Percentiles rank a stretch among this genome's conserved stretches.
phyloP scores from a whole-genome alignment of 2,888 invertebrate genomes.

The Hemaris fuciformis region DNA sequence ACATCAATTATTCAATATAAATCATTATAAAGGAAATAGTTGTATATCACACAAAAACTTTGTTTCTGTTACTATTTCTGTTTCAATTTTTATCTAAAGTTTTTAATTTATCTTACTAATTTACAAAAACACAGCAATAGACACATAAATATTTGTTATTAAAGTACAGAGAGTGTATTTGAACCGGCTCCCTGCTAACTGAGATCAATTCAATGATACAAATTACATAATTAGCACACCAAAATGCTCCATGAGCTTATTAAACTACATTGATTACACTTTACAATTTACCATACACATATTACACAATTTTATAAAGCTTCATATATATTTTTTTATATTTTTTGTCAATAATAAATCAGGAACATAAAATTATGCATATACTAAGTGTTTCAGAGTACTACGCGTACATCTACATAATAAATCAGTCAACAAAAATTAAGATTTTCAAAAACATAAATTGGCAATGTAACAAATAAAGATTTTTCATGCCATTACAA shows the following conservation, averaged over 20 bases:
- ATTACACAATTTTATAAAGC: slow-evolving; percentile 36
- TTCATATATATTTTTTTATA: slow-evolving; percentile 35
- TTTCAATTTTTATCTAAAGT: slow-evolving; percentile 37
- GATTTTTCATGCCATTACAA: not conserved
- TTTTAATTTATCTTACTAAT: slow-evolving; percentile 26
- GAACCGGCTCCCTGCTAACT: slow-evolving; percentile 39
- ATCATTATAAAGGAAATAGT: slow-evolving; percentile 31
- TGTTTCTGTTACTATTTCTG: slow-evolving; percentile 37
- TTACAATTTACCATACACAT: slow-evolving; percentile 49
- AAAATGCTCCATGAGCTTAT: slow-evolving; percentile 55
- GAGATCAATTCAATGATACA: slow-evolving; percentile 60
- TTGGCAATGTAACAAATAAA: slow-evolving; percentile 15
- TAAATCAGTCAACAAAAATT: slow-evolving; percentile 25
- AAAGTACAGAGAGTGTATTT: slow-evolving; percentile 23
- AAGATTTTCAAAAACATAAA: slow-evolving; percentile 23
- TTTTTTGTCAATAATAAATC: slow-evolving; percentile 25
- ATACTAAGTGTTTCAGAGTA: slow-evolving; percentile 19
- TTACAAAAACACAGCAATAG: slow-evolving; percentile 21
- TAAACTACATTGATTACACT: slow-evolving; percentile 37
- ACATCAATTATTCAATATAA: slow-evolving; percentile 26
- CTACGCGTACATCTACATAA: slow-evolving; percentile 22
- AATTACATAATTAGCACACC: slow-evolving; percentile 40
- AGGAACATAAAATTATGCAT: slow-evolving; percentile 28
- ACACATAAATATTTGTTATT: slow-evolving; percentile 43
- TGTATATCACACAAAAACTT: slow-evolving; percentile 45